A percentile compares a stretch with the other conserved stretches of the same genome.
phyloP scores from a whole-genome alignment of 2,888 invertebrate genomes.

The Salticus scenicus region DNA sequence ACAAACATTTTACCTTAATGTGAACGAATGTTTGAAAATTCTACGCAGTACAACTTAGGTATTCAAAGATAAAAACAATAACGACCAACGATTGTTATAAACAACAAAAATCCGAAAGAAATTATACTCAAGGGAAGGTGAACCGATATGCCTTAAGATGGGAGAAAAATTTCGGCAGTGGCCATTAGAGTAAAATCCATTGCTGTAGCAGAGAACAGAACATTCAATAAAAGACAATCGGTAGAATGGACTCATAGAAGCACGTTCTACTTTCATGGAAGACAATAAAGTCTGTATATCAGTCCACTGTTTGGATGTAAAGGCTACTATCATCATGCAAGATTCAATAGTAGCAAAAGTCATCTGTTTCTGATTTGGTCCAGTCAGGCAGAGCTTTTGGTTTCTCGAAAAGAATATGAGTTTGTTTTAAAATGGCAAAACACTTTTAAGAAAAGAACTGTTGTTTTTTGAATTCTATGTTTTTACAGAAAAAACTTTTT shows the following conservation, averaged over 20 bases:
- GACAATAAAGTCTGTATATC: conserved; percentile 46
- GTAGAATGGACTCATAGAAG: conserved; percentile 15
- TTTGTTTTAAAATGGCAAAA: background rate
- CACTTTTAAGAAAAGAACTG: background rate
- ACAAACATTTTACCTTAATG: no score
- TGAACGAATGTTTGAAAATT: background rate
- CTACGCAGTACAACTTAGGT: background rate
- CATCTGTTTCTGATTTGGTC: conserved; percentile 22
- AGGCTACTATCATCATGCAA: conserved; percentile 37
- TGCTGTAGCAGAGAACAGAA: background rate
- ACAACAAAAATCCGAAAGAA: conserved; percentile 7
- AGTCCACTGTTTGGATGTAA: background rate
- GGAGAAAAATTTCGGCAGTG: background rate
- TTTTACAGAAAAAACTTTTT: background rate
- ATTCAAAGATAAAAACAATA: background rate
- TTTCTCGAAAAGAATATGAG: background rate
- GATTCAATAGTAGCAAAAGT: conserved; percentile 11
- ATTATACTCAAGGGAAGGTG: conserved; percentile 15
- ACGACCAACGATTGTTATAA: background rate
- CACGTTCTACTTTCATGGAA: conserved; percentile 63
- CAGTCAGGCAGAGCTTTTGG: background rate
- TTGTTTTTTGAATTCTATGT: background rate
- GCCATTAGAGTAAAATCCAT: conserved; percentile 36
- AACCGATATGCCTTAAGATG: no score
- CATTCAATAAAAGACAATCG: conserved; percentile 9